phyloP scores from a whole-genome alignment of 2,797 vertebrate genomes.

The Epinephelus awoara region DNA sequence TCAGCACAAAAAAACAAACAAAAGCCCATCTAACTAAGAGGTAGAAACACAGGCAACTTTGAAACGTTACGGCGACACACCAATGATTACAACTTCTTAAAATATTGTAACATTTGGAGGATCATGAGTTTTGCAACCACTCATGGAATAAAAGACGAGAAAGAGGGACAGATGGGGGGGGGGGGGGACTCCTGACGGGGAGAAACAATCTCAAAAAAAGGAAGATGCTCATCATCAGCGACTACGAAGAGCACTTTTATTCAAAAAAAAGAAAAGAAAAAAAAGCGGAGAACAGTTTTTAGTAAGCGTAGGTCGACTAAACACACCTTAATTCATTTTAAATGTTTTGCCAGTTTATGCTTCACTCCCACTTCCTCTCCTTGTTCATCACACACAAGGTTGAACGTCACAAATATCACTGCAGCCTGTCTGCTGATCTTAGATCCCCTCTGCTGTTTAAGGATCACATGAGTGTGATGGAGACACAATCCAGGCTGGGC shows the following conservation, averaged over 20 bases:
- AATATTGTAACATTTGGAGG: constrained; percentile 90
- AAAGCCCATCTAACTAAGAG: constrained; percentile 94
- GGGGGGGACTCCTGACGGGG: constrained; percentile 70
- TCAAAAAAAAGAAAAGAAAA: constrained; percentile 8
- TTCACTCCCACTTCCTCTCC: constrained; percentile 21
- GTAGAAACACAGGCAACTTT: constrained; percentile 96
- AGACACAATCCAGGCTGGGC: neutral
- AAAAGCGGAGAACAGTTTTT: constrained; percentile 9
- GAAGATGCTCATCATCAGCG: constrained; percentile 24
- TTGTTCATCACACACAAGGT: neutral
- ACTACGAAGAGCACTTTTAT: constrained; percentile 64
- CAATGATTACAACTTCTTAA: constrained; percentile 90
- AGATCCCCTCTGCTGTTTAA: neutral
- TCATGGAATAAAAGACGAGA: constrained; percentile 81
- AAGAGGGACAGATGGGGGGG: constrained; percentile 76
- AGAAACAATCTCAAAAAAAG: neutral
- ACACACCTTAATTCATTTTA: constrained; percentile 25
- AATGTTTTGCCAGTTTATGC: constrained; percentile 33
- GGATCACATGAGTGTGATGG: neutral
- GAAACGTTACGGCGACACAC: constrained; percentile 87
- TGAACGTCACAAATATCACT: neutral
- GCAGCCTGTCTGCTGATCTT: constrained; percentile 1
- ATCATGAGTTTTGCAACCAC: constrained; percentile 91
- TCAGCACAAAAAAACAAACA: constrained; percentile 84
- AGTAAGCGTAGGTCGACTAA: constrained; percentile 30